Evolutionary conservation across 30 jellyfish, hydroid and myxozoan species (phyloP), one percentile per base, ranked within the genome.

Genomic region (Hydractinia echinata): DNA sequence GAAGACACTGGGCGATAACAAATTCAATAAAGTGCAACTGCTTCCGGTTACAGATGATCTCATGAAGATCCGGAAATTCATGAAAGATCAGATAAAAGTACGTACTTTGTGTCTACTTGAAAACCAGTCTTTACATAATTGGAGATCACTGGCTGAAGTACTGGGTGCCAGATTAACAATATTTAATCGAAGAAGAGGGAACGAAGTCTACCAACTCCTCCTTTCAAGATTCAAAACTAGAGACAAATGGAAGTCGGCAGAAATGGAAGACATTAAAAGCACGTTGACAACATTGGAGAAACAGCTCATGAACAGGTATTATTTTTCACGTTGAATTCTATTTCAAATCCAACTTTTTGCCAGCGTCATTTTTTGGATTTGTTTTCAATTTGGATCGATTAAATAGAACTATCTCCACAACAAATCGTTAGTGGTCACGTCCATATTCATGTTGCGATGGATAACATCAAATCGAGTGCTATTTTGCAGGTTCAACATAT

Each of bases 11-110:
- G 83, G 82, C 55, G 50, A 60, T 51, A 55, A 71, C 49, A 69
- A 69, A 82, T 70, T 82, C 58, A 66, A 68, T 51, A 58, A 71
- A 16, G 39, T 66, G 15, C 18, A 60, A 51, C 76, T 49, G 19
- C 8, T 82, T 77, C 89, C 85, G 15, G 16, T 61, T 48, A 67
- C 89, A 18, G 83, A 71, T 19, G 89, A 82, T 55, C 83, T 82
- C 71, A 52, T 82, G 56, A 67, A 53, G 56, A 54, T 82, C 50
- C 53, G 77, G 54, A 69, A n/a, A 44, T 78, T 20, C 66, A n/a
- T 82, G 18, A 61, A 52, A 13, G 54, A 39, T 44, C 84, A 71
- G 56, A 68, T 82, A 11, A 53, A 49, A 30, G 53, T 50, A 16
- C 48, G 81, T 56, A 70, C 54, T 20, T 18, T 53, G 56, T 21